Evolutionary conservation across 2,888 invertebrate species (phyloP), one percentile per base, ranked within the genome.

Genomic region (Papilio gigon): DNA sequence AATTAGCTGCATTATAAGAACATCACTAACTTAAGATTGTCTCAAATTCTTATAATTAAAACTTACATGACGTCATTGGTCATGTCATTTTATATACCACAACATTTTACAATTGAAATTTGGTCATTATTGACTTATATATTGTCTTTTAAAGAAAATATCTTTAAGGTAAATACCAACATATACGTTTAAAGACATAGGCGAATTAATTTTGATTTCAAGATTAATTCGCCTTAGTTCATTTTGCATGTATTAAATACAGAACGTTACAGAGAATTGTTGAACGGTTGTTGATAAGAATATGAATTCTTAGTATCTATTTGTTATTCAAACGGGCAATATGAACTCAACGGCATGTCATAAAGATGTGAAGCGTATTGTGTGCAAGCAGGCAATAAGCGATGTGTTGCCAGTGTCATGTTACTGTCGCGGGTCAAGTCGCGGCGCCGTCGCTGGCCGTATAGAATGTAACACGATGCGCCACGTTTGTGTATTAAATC

Each of bases 401-500:
- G 66, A 56, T 71, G 69, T 72, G 70, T 71, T 66, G 70, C 69
- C 67, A 71, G 72, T 72, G 72, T 76, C 75, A 47, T 66, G 63
- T 75, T 71, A 71, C 72, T 66, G 73, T 70, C 72, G 65, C 72
- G 71, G 74, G 74, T 76, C 74, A 73, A 71, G 62, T 73, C 61
- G 71, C 75, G 77, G 77, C 77, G 77, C 76, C 76, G 71, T 72
- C 75, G 73, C 56, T n/a, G 30, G 30, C 50, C 67, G 67, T 71
- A 68, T 44, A 61, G 68, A 72, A 72, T 71, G 72, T 71, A 71
- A 72, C 61, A 68, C 65, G 71, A 72, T 68, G 47, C 58, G n/a
- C 37, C 20, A 12, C 37, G 20, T 1, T 20, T 58, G 33, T 53
- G 27, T 63, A 58, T 47, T 33, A 47, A 47, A 47, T 25, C 63